A percentile compares a stretch with the other conserved stretches of the same genome.
Evolutionary conservation across 2,113 vertebrate species (phyloP).

Genomic region (Puffinus mauretanicus): DNA sequence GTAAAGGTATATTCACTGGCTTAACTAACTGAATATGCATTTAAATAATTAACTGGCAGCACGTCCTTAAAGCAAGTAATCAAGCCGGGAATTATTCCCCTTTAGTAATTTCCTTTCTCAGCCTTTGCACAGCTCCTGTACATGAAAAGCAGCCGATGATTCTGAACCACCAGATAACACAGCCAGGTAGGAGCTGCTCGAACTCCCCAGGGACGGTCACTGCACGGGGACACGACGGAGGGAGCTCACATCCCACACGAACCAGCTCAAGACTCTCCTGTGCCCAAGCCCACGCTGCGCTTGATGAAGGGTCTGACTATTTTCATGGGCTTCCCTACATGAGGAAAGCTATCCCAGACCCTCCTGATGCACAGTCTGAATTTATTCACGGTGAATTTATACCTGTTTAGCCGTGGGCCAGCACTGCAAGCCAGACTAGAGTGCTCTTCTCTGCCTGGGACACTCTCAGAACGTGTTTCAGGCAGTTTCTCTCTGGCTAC

Average conservation of each 20-base stretch:
- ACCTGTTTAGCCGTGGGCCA: background rate
- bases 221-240: fast-evolving
- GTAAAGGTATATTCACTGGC: background rate
- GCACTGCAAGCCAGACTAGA: background rate
- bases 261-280: background rate
- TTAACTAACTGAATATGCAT: background rate
- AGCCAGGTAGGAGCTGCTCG: background rate
- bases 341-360: background rate
- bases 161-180: background rate
- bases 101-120: background rate
- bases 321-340: background rate
- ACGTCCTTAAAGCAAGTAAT: background rate
- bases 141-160: background rate
- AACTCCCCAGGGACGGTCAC: background rate
- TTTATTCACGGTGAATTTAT: background rate
- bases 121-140: background rate
- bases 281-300: background rate
- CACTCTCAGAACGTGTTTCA: fast-evolving
- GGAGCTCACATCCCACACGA: background rate
- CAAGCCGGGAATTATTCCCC: background rate
- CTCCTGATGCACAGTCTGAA: background rate
- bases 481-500: background rate
- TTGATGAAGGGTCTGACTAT: fast-evolving
- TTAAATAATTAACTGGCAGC: background rate
- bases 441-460: background rate